Evolutionary conservation across 2,888 invertebrate genomes (phyloP), one percentile per base, ranked within the genome.

Genomic region (Lissonota sp.): DNA sequence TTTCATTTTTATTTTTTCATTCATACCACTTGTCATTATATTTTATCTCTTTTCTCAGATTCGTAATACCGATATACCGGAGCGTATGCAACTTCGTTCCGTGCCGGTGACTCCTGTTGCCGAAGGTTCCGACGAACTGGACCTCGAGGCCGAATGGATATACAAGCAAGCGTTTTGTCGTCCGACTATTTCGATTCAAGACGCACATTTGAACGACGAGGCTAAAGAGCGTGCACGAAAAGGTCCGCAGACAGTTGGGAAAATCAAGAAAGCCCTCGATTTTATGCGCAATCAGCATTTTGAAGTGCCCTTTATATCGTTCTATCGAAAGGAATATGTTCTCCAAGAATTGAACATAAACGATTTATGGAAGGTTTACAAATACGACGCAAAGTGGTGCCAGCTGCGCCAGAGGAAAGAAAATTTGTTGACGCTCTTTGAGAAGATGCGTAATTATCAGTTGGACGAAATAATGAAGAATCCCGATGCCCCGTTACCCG

Each of bases 231-330:
- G 94, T 16, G 93, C 94, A 72, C 94, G 94, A 5, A 96, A 96
- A 93, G 97, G 94, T 84, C 96, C 93, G 84, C 95, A 92, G 93
- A 95, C 97, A 0, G 94, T 97, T 16, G 95, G 95, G n/a, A 99
- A 99, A 93, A 99, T 99, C 69, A 96, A 97, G 60, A 98, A 98
- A 92, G 98, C 98, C 0, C 93, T 99, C 26, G 98, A 99, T 89
- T 99, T 99, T 90, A 99, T 99, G 95, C 94, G 99, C 53, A 99
- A 98, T 91, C 98, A 99, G 89, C 96, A 97, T 63, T 94, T 98
- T 84, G 99, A 99, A 93, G 99, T 99, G 55, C 99, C 99, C 0
- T 99, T 99, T 92, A 99, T 99, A 87, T 98, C 98, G 0, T 99
- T 99, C 93, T 99, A 99, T 91, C 95, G 99, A 39, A 99, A 99